Conservation (phyloP, 64 coral and sea anemone species). For the Trachythela sp. region DNA sequence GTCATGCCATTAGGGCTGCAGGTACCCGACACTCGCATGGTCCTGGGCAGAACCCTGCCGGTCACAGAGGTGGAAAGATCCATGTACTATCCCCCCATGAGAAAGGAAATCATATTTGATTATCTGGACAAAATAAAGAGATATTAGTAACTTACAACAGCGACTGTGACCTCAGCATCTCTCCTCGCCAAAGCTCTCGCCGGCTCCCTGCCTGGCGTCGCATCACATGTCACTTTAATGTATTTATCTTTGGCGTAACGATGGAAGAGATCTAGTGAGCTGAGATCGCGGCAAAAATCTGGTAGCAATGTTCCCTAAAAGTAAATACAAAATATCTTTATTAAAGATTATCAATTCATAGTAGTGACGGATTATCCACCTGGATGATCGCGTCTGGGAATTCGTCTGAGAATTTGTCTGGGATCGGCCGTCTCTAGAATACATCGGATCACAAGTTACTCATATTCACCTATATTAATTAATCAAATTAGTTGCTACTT, state of each 20-base stretch:
- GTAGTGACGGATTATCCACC: neutral
- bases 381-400: too few relatives aligned
- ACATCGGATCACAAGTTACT: neutral
- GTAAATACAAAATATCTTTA: neutral
- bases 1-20: too few relatives aligned
- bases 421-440: too few relatives aligned
- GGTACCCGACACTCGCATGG: too few relatives aligned
- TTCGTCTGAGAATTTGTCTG: too few relatives aligned
- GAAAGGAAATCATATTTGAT: too few relatives aligned
- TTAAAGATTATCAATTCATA: neutral
- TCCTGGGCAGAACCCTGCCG: too few relatives aligned
- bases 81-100: too few relatives aligned
- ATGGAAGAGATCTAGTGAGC: neutral
- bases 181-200: neutral
- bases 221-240: neutral
- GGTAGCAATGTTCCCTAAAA: neutral
- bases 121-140: too few relatives aligned
- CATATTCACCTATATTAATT: neutral
- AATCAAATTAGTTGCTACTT: neutral
- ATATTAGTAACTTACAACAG: neutral
- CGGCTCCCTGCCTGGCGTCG: neutral
- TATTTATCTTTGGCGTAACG: conserved; percentile 13
- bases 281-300: neutral
- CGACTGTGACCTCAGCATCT: neutral
- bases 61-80: too few relatives aligned